phyloP scores from a whole-genome alignment of 2,113 vertebrate genomes.

The Poeciliopsis prolifica region DNA sequence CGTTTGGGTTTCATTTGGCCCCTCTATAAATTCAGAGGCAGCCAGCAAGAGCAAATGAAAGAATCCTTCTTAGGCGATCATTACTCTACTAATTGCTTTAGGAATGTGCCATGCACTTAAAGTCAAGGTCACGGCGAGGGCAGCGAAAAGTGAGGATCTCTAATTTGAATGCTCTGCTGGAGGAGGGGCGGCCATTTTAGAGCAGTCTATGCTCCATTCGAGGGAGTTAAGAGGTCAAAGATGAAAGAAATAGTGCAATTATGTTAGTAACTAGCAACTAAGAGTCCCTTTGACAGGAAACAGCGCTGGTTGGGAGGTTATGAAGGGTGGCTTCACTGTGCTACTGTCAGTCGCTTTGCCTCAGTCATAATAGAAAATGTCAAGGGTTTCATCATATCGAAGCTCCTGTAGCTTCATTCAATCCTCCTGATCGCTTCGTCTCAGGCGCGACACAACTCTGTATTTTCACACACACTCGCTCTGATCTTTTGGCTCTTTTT shows the following conservation, averaged over 20 bases:
- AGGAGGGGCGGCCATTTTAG: constrained; percentile 62
- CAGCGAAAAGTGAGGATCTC: constrained; percentile 56
- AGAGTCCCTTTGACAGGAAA: constrained; percentile 68
- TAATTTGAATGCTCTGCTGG: constrained; percentile 76
- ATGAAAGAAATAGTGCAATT: constrained; percentile 79
- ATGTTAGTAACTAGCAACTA: constrained; percentile 67
- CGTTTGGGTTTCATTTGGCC: constrained; percentile 81
- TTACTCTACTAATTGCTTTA: constrained; percentile 82
- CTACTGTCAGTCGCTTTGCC: constrained; percentile 36
- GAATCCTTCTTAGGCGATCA: constrained; percentile 82
- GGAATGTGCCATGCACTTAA: constrained; percentile 79
- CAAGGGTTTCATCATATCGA: constrained; percentile 73
- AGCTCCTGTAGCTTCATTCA: constrained; percentile 64
- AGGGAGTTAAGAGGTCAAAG: constrained; percentile 73
- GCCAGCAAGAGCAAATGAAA: constrained; percentile 80
- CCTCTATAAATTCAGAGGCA: constrained; percentile 80
- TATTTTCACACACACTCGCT: constrained; percentile 52
- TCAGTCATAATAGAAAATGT: constrained; percentile 70
- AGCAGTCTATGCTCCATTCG: constrained; percentile 40
- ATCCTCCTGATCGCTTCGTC: constrained; percentile 65
- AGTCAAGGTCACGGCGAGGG: constrained; percentile 80
- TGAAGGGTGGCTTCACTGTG: constrained; percentile 37
- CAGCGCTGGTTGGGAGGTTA: constrained; percentile 35
- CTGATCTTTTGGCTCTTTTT: constrained; percentile 54
- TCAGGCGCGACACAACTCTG: constrained; percentile 52